Conservation (phyloP, 2,888 invertebrate genomes). For the Lasioglossum pauxillum region DNA sequence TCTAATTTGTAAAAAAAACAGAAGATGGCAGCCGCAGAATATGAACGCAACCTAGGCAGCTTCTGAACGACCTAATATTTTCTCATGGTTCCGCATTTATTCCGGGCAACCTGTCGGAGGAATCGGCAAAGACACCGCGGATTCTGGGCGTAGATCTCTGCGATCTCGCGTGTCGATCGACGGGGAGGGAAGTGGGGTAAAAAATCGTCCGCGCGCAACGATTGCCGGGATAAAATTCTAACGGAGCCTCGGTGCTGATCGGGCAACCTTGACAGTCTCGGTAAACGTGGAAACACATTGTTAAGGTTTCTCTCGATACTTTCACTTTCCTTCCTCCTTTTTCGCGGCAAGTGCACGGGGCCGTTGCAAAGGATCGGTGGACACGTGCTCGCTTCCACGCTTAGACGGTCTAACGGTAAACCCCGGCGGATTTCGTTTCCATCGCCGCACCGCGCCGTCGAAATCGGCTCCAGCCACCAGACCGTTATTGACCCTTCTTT, state of each 20-base stretch:
- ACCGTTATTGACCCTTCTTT: conserved; percentile 19
- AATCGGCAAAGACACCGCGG: neutral
- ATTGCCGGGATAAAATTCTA: conserved; percentile 61
- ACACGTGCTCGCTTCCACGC: conserved; percentile 46
- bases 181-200: neutral
- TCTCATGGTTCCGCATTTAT: neutral
- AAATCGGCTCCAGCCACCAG: conserved; percentile 6
- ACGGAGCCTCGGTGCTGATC: conserved; percentile 54
- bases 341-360: conserved; percentile 59
- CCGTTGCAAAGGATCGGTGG: conserved; percentile 33
- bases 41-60: too few species aligned
- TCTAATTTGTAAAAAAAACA: too few species aligned
- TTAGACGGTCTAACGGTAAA: conserved; percentile 51
- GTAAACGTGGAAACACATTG: conserved; percentile 71
- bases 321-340: conserved; percentile 70
- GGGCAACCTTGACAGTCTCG: conserved; percentile 68
- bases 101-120: neutral
- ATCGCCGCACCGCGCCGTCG: conserved; percentile 9
- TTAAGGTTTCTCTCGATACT: conserved; percentile 67
- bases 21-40: too few species aligned
- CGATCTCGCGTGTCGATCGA: conserved; percentile 35
- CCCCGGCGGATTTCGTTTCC: conserved; percentile 22
- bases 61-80: neutral
- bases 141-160: conserved; percentile 6
- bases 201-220: conserved; percentile 53